Conservation (phyloP, 1,140 invertebrate genomes). For the Gonatopus flavifemur region DNA sequence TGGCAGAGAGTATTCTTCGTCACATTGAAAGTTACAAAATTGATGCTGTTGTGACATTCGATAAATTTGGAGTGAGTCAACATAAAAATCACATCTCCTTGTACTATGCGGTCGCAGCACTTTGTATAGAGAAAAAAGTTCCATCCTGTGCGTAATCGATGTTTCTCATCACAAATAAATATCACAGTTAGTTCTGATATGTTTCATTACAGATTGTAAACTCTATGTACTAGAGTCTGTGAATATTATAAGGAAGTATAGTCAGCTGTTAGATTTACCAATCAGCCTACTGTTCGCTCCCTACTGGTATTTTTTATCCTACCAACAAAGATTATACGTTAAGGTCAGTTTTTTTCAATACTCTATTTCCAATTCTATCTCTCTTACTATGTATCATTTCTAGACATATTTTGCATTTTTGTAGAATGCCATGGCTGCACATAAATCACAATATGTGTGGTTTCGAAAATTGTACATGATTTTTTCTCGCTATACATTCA, state of each 20-base stretch:
- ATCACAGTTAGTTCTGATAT: too few species aligned
- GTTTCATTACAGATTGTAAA: constrained; percentile 65
- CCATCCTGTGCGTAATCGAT: constrained; percentile 70
- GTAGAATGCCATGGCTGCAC: constrained; percentile 79
- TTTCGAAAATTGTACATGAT: constrained; percentile 86
- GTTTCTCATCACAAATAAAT: constrained; percentile 18
- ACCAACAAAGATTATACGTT: constrained; percentile 47
- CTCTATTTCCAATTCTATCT: neutral
- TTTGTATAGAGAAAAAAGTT: constrained; percentile 73
- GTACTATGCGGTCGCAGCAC: constrained; percentile 75
- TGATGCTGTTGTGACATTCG: constrained; percentile 88
- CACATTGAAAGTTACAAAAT: constrained; percentile 74
- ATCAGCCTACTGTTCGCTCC: constrained; percentile 74
- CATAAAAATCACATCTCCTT: constrained; percentile 88
- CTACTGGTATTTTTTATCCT: constrained; percentile 68
- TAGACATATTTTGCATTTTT: constrained; percentile 18
- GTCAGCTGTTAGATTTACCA: constrained; percentile 78
- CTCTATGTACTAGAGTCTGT: constrained; percentile 82
- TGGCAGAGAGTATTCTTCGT: constrained; percentile 72
- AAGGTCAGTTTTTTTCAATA: constrained; percentile 35
- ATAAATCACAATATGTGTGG: constrained; percentile 90
- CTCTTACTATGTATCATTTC: neutral
- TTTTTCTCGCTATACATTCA: constrained; percentile 88
- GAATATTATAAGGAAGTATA: constrained; percentile 85
- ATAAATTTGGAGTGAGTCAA: constrained; percentile 83